A percentile compares a stretch with the other conserved stretches of the same genome.
Conservation (phyloP, 2,888 invertebrate species). For the Drosophila anomalipes region DNA sequence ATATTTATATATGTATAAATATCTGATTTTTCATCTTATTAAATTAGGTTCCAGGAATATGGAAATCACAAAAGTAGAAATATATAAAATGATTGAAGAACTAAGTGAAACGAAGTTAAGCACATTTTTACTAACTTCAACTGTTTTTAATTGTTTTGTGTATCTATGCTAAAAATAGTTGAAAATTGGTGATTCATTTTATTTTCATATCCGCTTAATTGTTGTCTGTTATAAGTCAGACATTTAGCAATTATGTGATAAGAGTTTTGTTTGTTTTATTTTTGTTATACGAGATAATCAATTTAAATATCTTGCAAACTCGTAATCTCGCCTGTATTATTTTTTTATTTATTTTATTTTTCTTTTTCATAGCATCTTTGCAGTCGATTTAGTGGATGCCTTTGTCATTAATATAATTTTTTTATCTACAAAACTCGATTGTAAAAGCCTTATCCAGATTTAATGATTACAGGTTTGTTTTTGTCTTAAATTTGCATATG, state of each 20-base stretch:
- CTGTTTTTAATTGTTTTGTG: no score
- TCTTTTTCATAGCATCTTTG: background rate
- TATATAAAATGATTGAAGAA: background rate
- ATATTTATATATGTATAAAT: background rate
- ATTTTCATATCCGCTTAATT: background rate
- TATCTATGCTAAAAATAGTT: background rate
- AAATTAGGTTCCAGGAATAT: background rate
- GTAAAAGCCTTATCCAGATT: fast-evolving
- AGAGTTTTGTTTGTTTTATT: background rate
- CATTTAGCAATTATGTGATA: background rate
- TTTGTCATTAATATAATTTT: background rate
- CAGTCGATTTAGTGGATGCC: background rate
- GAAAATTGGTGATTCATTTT: no score
- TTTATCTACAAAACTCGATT: background rate
- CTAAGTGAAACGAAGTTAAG: background rate
- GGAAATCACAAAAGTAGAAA: background rate
- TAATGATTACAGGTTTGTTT: background rate
- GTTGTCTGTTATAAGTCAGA: background rate
- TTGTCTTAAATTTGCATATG: background rate
- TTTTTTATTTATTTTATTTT: background rate
- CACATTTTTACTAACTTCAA: background rate
- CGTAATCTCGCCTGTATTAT: fast-evolving
- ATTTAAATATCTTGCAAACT: background rate
- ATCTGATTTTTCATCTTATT: background rate
- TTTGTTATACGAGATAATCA: background rate